phyloP scores from a whole-genome alignment of 2,797 vertebrate genomes.

The Etheostoma nigrum region DNA sequence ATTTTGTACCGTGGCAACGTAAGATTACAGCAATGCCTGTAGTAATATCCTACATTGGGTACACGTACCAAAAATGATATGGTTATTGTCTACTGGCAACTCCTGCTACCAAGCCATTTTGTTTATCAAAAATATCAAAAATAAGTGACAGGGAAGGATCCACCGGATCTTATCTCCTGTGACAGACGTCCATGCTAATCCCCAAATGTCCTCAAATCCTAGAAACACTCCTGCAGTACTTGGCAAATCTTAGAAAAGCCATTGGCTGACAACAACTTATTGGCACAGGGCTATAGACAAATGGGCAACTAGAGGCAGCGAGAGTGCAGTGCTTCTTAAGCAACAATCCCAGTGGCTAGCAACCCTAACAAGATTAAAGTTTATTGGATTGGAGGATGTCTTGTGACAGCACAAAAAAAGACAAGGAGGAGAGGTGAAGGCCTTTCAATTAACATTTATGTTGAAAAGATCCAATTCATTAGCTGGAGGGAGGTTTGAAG shows the following conservation, averaged over 20 bases:
- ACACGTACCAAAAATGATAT: too few relatives aligned
- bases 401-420: constrained; percentile 71
- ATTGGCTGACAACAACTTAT: not conserved
- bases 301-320: not conserved
- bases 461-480: not conserved
- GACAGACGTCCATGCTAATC: too few relatives aligned
- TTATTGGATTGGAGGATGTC: constrained; percentile 82
- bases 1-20: too few relatives aligned
- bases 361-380: constrained; percentile 77
- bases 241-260: not conserved
- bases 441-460: constrained; percentile 10
- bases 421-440: constrained; percentile 1
- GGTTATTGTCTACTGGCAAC: too few relatives aligned
- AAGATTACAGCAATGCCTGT: too few relatives aligned
- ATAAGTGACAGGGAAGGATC: too few relatives aligned
- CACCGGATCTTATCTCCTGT: too few relatives aligned
- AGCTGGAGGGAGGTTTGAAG: not conserved
- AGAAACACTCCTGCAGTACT: too few relatives aligned
- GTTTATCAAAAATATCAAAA: too few relatives aligned
- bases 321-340: constrained; percentile 45
- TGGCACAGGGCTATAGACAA: not conserved
- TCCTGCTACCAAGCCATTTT: too few relatives aligned
- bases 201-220: too few relatives aligned
- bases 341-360: constrained; percentile 46
- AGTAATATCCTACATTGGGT: too few relatives aligned